These are phyloP conservation scores for Mirza zaza DNA, from an alignment of 2,113 vertebrate genomes.

Conservation along the genomic window DNA sequence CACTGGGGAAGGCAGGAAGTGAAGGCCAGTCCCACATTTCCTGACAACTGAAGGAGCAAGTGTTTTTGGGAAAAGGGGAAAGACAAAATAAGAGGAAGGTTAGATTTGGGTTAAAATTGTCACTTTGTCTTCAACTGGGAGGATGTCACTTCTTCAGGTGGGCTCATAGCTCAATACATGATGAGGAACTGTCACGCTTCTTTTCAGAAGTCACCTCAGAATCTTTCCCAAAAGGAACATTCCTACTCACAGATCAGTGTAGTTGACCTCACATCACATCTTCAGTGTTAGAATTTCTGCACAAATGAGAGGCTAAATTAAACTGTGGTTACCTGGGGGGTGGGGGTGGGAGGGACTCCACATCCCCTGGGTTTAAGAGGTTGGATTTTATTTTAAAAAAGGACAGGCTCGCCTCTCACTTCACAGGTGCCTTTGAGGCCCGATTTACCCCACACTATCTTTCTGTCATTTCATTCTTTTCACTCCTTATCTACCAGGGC, in stretches of 20 bases:
- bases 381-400: not conserved
- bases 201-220: not conserved
- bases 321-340: too few relatives aligned
- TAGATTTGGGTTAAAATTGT: not conserved
- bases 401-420: not conserved
- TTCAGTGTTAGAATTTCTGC: not conserved
- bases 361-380: not conserved
- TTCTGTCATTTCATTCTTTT: too few relatives aligned
- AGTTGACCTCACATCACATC: not conserved
- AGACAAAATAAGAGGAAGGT: not conserved
- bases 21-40: not conserved
- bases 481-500: not conserved
- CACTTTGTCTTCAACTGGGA: not conserved
- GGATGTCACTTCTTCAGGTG: not conserved
- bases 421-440: not conserved
- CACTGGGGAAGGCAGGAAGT: not conserved
- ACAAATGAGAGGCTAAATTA: not conserved
- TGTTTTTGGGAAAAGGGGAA: not conserved
- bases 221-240: not conserved
- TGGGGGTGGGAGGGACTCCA: too few relatives aligned
- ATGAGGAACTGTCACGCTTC: not conserved
- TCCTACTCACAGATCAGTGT: not conserved
- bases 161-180: not conserved
- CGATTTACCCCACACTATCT: not conserved
- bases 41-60: not conserved